phyloP scores from a whole-genome alignment of 2,888 invertebrate genomes.

The Phrixothrix hirtus region DNA sequence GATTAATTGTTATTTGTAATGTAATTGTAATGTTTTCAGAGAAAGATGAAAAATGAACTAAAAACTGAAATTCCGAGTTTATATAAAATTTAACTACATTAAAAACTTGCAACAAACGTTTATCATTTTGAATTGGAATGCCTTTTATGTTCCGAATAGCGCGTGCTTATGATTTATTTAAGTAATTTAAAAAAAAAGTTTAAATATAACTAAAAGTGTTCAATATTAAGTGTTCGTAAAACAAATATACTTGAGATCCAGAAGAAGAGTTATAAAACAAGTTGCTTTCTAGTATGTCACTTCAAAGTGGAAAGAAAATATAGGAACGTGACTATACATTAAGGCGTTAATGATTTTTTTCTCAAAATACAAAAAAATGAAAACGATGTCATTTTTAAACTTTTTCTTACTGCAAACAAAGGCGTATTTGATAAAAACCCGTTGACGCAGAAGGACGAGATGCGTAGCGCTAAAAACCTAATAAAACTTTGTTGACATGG shows the following conservation, averaged over 20 bases:
- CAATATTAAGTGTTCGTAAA: constrained; percentile 11
- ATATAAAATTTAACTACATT: constrained; percentile 14
- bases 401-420: constrained; percentile 13
- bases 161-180: constrained; percentile 26
- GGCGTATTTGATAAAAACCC: constrained; percentile 12
- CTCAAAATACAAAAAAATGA: constrained; percentile 17
- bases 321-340: constrained; percentile 28
- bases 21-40: no score
- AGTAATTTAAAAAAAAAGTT: constrained; percentile 25
- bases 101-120: constrained; percentile 20
- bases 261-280: constrained; percentile 15
- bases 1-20: no score
- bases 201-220: constrained; percentile 22
- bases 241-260: constrained; percentile 17
- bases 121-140: constrained; percentile 25
- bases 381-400: constrained; percentile 14
- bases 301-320: constrained; percentile 27
- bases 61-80: constrained; percentile 14
- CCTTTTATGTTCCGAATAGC: constrained; percentile 12
- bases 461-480: constrained; percentile 41
- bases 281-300: constrained; percentile 23
- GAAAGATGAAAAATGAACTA: no score
- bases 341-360: constrained; percentile 9
- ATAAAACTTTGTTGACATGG: constrained; percentile 40
- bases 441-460: constrained; percentile 3